Conservation (phyloP, 2,113 vertebrate genomes). For the Arizona elegans region DNA sequence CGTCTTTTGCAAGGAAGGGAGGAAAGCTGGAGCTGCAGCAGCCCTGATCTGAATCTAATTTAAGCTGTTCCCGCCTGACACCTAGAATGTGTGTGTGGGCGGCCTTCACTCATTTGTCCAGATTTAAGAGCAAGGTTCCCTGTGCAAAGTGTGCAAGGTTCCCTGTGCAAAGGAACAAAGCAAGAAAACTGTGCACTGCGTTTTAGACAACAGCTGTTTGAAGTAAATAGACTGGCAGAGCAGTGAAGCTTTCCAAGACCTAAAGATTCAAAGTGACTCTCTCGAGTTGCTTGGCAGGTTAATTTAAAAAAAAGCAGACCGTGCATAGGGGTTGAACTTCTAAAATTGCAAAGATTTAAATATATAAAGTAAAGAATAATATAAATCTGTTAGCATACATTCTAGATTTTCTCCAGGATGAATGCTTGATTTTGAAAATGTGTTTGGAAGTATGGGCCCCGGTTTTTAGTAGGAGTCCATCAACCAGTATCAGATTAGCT, state of each 20-base stretch:
- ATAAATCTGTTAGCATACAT: not conserved
- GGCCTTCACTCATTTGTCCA: not conserved
- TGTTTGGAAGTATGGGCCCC: not conserved
- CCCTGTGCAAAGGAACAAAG: not conserved
- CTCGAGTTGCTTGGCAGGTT: not conserved
- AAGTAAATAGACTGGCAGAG: not conserved
- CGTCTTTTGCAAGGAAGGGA: not conserved
- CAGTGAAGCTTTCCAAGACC: not conserved
- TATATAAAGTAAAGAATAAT: not conserved
- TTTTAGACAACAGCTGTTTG: not conserved
- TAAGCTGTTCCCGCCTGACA: not conserved
- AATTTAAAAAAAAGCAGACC: not conserved
- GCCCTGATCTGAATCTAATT: not conserved
- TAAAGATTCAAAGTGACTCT: not conserved
- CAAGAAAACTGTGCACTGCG: not conserved
- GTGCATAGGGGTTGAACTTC: not conserved
- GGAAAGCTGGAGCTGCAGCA: not conserved
- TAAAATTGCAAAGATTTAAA: not conserved
- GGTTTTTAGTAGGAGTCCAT: not conserved
- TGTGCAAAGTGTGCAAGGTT: not conserved
- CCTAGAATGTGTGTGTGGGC: not conserved
- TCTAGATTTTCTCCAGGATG: not conserved
- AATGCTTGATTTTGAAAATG: not conserved
- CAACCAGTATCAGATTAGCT: not conserved
- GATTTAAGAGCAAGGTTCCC: not conserved